Percentiles rank a stretch among this genome's conserved stretches.
Conservation (phyloP, 2,113 vertebrate genomes). For the Mesocricetus auratus region DNA sequence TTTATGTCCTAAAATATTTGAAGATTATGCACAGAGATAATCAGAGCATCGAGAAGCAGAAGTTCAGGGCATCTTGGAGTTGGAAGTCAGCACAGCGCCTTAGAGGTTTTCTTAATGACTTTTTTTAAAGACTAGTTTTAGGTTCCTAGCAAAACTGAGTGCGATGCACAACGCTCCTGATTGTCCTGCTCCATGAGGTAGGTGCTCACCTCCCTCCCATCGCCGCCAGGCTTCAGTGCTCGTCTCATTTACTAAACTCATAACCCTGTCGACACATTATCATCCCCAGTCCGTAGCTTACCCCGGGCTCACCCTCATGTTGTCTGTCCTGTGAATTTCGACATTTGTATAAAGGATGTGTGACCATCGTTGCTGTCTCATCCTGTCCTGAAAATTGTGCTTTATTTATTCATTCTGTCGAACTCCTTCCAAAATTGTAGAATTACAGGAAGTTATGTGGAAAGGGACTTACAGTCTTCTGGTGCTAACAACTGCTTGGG, state of each 20-base stretch:
- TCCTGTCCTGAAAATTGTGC: not conserved
- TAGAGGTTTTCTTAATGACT: not conserved
- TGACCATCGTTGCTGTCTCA: not conserved
- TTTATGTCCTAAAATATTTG: constrained; percentile 26
- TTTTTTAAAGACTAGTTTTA: not conserved
- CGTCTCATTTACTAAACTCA: not conserved
- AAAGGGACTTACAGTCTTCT: not conserved
- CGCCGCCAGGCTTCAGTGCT: not conserved
- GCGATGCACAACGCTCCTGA: not conserved
- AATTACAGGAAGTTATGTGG: not conserved
- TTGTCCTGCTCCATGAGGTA: not conserved
- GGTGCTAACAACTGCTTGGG: not conserved
- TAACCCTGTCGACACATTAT: not conserved
- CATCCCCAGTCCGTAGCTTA: not conserved
- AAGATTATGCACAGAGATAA: not conserved
- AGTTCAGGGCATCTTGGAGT: not conserved
- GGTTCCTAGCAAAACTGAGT: not conserved
- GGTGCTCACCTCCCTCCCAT: not conserved
- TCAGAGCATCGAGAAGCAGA: not conserved
- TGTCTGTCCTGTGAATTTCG: not conserved
- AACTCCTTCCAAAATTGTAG: constrained; percentile 1
- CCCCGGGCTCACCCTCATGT: not conserved
- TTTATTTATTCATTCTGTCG: not conserved
- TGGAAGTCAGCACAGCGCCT: not conserved
- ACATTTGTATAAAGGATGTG: not conserved